Base-by-base conservation (phyloP, 2,113 vertebrate genomes). In the Rallus limicola region DNA sequence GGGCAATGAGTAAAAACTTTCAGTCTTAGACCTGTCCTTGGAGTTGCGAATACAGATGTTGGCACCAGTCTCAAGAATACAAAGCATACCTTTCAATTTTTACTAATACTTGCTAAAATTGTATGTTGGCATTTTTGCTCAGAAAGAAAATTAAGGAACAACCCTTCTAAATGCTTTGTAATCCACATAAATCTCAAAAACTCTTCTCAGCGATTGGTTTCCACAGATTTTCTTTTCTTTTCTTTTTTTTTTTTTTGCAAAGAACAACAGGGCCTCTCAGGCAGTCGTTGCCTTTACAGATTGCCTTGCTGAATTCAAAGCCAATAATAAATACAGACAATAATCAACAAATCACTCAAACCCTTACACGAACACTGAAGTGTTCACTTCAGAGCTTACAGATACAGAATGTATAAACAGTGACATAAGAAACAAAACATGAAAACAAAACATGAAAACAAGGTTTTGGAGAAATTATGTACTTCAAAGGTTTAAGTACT, bases 21-120 rank as follows among this genome's bases (percentile, higher is more conserved):
- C 70, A 67, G 92, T 83, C 81, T 76, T 50, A 78, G 82, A 76
- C 58, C 89, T 90, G 50, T 67, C 89, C 52, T 86, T 88, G 86
- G 58, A 95, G 59, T 38, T 92, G 78, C 87, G 94, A 94, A 91
- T 58, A 95, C 56, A 96, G 80, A 96, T 58, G 23, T 36, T 97
- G 97, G 96, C 90, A 90, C 60, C 79, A 74, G 70, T 70, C 91
- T 94, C 85, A 82, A 82, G 62, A 78, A 89, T 46, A 91, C 34
- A 97, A 76, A 92, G 71, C 89, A 95, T 79, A 65, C 56, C 88
- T 86, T 92, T 93, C 76, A 74, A 52, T 91, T 97, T 96, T 95
- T 82, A 96, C 74, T 96, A 97, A 96, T 95, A 97, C 86, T 82
- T 97, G 91, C 79, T 97, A 95, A 96, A 97, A 96, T 85, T 87